These are phyloP conservation scores for Silvanus unidentatus DNA, from an alignment of 2,888 invertebrate species.

Conservation along the genomic window DNA sequence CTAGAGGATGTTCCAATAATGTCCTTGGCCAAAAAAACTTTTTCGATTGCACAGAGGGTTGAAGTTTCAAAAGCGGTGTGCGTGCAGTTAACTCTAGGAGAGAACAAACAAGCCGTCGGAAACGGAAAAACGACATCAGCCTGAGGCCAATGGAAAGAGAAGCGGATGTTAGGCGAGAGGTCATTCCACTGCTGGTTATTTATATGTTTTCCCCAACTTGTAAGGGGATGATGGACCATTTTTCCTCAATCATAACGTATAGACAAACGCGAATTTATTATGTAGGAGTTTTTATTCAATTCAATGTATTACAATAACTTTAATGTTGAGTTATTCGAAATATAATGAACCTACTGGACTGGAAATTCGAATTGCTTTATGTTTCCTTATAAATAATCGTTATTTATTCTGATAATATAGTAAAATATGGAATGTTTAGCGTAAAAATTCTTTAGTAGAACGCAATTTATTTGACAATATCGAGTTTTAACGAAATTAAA, in stretches of 20 bases:
- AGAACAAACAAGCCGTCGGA: slow-evolving; percentile 40
- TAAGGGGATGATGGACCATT: slow-evolving; percentile 30
- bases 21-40: too few species aligned
- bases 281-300: slow-evolving; percentile 37
- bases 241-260: too few species aligned
- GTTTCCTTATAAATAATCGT: not conserved
- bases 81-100: slow-evolving; percentile 6
- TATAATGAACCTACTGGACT: slow-evolving; percentile 22
- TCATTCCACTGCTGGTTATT: slow-evolving; percentile 44
- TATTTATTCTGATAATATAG: too few species aligned
- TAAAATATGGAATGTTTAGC: too few species aligned
- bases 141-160: slow-evolving; percentile 39
- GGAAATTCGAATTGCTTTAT: slow-evolving; percentile 19
- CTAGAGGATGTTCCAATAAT: too few species aligned
- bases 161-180: slow-evolving; percentile 39
- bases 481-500: too few species aligned
- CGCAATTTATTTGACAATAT: too few species aligned
- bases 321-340: slow-evolving; percentile 25
- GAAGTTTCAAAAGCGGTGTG: too few species aligned
- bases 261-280: slow-evolving; percentile 20
- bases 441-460: too few species aligned
- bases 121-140: slow-evolving; percentile 35
- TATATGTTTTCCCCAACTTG: slow-evolving; percentile 40
- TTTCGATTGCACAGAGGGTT: too few species aligned
- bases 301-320: too few species aligned